These are phyloP conservation scores for Apotomis turbidana DNA, from an alignment of 2,888 invertebrate species.

Conservation along the genomic window DNA sequence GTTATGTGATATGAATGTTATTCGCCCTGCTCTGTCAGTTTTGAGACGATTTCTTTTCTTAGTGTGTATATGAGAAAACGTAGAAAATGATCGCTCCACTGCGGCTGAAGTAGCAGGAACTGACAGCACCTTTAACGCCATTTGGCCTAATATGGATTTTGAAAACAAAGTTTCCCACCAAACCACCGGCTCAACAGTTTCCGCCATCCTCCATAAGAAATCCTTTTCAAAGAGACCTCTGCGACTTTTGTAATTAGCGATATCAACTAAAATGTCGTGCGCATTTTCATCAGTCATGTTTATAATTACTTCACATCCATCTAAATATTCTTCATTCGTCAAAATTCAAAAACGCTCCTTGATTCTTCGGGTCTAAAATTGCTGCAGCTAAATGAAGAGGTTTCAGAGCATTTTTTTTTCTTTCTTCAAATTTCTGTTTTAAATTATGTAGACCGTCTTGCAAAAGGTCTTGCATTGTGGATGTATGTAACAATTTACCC, in stretches of 20 bases:
- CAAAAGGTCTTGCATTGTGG: background rate
- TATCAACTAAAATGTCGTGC: background rate
- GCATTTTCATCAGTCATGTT: background rate
- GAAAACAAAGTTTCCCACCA: conserved; percentile 2
- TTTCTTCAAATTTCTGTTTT: background rate
- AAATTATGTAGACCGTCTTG: background rate
- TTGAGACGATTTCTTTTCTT: background rate
- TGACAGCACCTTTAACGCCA: background rate
- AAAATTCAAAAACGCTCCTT: background rate
- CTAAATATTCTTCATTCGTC: background rate
- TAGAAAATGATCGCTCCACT: background rate
- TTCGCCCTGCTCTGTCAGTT: conserved; percentile 5
- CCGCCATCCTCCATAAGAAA: background rate
- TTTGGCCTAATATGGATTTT: background rate
- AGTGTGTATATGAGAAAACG: background rate
- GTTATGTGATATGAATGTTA: no score
- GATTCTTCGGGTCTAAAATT: background rate
- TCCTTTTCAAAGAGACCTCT: background rate
- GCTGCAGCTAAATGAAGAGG: background rate
- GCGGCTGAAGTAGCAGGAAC: background rate
- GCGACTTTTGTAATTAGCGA: background rate
- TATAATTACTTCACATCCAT: background rate
- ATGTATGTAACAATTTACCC: background rate
- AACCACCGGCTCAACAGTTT: background rate
- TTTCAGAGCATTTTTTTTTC: background rate